Base-by-base conservation (phyloP, 2,113 vertebrate species). In the Micromys minutus region DNA sequence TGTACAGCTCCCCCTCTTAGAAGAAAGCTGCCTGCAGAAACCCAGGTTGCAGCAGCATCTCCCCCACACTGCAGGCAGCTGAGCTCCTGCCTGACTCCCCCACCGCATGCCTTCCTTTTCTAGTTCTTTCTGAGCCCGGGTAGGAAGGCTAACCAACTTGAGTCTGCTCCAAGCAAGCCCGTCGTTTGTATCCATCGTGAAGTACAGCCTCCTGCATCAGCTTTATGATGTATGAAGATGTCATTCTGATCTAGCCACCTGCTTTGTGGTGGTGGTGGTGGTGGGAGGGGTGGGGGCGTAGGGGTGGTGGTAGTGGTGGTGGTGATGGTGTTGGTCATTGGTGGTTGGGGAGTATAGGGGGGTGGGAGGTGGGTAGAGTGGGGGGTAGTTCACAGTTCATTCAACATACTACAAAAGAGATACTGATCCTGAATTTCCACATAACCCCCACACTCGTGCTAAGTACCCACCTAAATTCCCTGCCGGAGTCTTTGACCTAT, bases 1-100 rank as follows among this genome's bases (percentile, higher is more conserved):
- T 11, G 4, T 42, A 71, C 13, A 13, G 24, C 36, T 74, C 57
- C 34, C 6, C 47, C 77, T 80, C 59, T 45, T 79, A 45, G 77
- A 95, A 93, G 90, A 22, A 85, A 90, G 52, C 52, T 81, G 34
- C 55, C 22, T 52, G 57, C n/a, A 90, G 75, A 79, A 93, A 94
- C 24, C 67, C 57, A 55, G 81, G 2, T 52, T 12, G 39, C 84
- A 52, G 21, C 16, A 31, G 59, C 75, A 31, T 47, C 13, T 74
- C n/a, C 36, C 21, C 24, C 31, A 50, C 42, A 45, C 36, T 65
- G 19, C 84, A 61, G 31, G 17, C 24, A 31, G 39, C 39, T 34
- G 15, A 1, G 29, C n/a, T 29, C 17, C 59, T 84, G 26, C 15
- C 19, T 84, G 85, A 16, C 47, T 52, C 52, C 52, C 6, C 5